Percentiles rank a stretch among this genome's conserved stretches.
These are phyloP conservation scores for Parauchenoglanis ngamensis DNA, from an alignment of 2,797 vertebrate genomes.

Conservation along the genomic window DNA sequence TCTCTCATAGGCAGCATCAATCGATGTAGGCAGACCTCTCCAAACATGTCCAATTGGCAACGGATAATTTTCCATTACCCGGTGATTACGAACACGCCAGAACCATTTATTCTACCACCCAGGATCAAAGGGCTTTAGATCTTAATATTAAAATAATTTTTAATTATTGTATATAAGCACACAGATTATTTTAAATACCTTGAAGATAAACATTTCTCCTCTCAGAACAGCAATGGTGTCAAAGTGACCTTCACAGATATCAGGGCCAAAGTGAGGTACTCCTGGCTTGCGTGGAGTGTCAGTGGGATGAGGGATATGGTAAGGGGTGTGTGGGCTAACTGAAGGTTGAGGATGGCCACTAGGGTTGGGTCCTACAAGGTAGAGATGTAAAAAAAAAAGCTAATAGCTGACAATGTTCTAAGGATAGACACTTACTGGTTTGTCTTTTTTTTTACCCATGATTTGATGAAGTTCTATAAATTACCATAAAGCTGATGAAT, in stretches of 20 bases:
- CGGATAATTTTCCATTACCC: slow-evolving; percentile 88
- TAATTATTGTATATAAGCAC: neutral
- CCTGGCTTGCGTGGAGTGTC: slow-evolving; percentile 66
- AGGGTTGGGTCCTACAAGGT: slow-evolving; percentile 66
- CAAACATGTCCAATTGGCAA: slow-evolving; percentile 92
- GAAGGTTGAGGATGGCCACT: slow-evolving; percentile 62
- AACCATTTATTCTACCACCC: slow-evolving; percentile 87
- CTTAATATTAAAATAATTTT: neutral
- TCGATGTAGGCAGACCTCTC: slow-evolving; percentile 81
- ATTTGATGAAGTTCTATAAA: neutral
- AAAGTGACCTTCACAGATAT: slow-evolving; percentile 89
- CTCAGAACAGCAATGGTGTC: slow-evolving; percentile 86
- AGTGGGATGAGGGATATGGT: slow-evolving; percentile 64
- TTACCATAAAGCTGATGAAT: slow-evolving; percentile 89
- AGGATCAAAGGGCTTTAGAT: neutral
- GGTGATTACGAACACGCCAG: slow-evolving; percentile 86
- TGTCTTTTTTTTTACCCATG: neutral
- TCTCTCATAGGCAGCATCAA: slow-evolving; percentile 86
- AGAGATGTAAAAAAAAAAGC: neutral
- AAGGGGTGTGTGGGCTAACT: slow-evolving; percentile 65
- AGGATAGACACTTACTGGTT: neutral
- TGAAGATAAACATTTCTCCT: slow-evolving; percentile 94
- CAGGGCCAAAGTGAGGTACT: slow-evolving; percentile 77
- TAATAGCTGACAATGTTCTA: neutral
- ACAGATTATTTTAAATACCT: slow-evolving; percentile 70